Conservation (phyloP, 2,113 vertebrate genomes). For the Cryptotis parvus region DNA sequence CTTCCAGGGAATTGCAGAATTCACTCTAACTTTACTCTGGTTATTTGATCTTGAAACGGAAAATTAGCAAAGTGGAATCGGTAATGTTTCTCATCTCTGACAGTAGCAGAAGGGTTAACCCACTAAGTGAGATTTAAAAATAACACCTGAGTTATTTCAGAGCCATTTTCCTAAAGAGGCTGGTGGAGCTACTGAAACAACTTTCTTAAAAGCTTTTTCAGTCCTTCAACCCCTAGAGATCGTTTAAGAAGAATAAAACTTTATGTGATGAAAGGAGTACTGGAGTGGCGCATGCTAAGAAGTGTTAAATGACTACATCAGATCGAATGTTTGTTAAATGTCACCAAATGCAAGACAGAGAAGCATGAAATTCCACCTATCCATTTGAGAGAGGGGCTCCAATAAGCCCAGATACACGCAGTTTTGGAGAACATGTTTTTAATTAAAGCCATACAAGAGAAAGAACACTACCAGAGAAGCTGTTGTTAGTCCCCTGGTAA, state of each 20-base stretch:
- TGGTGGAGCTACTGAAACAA: slow-evolving; percentile 71
- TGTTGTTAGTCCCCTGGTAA: neutral
- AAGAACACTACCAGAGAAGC: slow-evolving; percentile 53
- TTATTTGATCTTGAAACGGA: slow-evolving; percentile 21
- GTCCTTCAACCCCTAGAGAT: slow-evolving; percentile 80
- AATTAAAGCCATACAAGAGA: slow-evolving; percentile 71
- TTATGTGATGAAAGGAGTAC: slow-evolving; percentile 80
- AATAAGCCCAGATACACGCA: slow-evolving; percentile 42
- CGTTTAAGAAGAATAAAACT: slow-evolving; percentile 81
- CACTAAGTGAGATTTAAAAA: slow-evolving; percentile 53
- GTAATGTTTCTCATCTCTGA: neutral
- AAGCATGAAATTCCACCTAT: neutral
- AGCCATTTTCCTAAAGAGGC: slow-evolving; percentile 58
- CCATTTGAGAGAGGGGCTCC: neutral
- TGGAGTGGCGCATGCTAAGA: slow-evolving; percentile 63
- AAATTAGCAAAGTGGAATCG: slow-evolving; percentile 10
- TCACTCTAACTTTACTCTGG: neutral
- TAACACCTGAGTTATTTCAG: slow-evolving; percentile 67
- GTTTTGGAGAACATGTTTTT: slow-evolving; percentile 67
- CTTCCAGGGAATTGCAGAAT: slow-evolving; percentile 6
- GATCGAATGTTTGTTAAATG: slow-evolving; percentile 72
- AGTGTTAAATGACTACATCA: slow-evolving; percentile 77
- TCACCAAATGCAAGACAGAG: slow-evolving; percentile 59
- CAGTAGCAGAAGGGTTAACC: slow-evolving; percentile 39
- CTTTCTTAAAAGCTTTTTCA: slow-evolving; percentile 83